Conservation (phyloP, 2,797 vertebrate genomes). For the Acipenser transmontanus region DNA sequence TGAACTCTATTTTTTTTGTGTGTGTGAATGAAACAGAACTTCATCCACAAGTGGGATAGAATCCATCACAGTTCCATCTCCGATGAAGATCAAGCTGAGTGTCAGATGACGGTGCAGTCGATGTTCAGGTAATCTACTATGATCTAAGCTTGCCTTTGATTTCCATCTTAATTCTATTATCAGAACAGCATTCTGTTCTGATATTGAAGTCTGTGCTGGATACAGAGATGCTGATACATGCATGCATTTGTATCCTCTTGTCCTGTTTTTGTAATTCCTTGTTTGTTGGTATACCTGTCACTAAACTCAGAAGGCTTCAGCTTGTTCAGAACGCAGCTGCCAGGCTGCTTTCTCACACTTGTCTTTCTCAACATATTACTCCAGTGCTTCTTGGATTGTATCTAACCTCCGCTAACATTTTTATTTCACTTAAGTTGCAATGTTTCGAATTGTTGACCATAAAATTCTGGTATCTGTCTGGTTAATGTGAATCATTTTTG, state of each 20-base stretch:
- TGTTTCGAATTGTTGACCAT: background rate
- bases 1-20: background rate
- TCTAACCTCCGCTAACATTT: no score
- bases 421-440: background rate
- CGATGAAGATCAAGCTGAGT: conserved; percentile 29
- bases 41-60: conserved; percentile 69
- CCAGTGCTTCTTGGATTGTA: no score
- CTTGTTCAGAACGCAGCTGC: no score
- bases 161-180: no score
- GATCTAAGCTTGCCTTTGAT: no score
- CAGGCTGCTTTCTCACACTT: no score
- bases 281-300: no score
- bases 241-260: background rate
- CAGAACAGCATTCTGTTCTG: no score
- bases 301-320: no score
- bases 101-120: conserved; percentile 51
- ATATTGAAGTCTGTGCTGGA: no score
- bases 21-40: conserved; percentile 48
- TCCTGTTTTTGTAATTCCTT: background rate
- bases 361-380: no score
- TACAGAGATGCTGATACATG: no score
- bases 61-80: conserved; percentile 38
- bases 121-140: conserved; percentile 55
- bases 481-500: background rate
- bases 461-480: background rate